phyloP scores from a whole-genome alignment of 2,113 vertebrate genomes.

The Trachemys scripta region DNA sequence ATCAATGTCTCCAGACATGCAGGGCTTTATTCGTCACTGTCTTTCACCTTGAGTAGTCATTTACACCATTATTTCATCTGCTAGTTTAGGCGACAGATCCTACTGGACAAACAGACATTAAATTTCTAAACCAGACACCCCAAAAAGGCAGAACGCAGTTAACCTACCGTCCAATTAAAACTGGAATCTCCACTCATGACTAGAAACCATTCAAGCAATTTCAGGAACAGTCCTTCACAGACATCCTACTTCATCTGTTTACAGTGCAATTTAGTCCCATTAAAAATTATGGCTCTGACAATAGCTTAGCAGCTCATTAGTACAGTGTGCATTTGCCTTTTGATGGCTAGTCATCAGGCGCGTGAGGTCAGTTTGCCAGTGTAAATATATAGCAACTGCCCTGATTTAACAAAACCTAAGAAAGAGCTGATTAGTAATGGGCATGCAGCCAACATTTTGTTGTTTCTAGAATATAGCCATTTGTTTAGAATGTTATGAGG shows the following conservation, averaged over 20 bases:
- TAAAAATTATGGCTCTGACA: background rate
- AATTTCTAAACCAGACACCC: background rate
- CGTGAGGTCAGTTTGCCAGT: background rate
- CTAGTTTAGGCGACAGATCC: background rate
- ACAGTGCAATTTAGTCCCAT: background rate
- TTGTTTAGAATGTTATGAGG: background rate
- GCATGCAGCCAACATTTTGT: background rate
- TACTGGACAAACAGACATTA: background rate
- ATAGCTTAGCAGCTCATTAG: background rate
- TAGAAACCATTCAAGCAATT: slow-evolving; percentile 24
- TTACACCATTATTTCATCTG: rapidly evolving
- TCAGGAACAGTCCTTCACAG: slow-evolving; percentile 3
- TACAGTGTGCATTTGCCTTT: background rate
- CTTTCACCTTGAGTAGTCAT: background rate
- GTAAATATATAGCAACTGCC: background rate
- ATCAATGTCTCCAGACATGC: background rate
- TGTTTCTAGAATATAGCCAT: background rate
- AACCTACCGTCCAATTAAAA: background rate
- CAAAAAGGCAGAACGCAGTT: background rate
- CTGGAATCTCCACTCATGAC: background rate
- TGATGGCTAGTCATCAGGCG: background rate
- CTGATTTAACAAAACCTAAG: background rate
- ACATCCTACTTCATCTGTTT: background rate
- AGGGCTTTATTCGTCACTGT: background rate
- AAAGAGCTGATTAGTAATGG: background rate